Percentiles rank a stretch among this genome's conserved stretches.
Conservation (phyloP, 1,140 invertebrate genomes). For the Hyposmocoma kahamanoa region DNA sequence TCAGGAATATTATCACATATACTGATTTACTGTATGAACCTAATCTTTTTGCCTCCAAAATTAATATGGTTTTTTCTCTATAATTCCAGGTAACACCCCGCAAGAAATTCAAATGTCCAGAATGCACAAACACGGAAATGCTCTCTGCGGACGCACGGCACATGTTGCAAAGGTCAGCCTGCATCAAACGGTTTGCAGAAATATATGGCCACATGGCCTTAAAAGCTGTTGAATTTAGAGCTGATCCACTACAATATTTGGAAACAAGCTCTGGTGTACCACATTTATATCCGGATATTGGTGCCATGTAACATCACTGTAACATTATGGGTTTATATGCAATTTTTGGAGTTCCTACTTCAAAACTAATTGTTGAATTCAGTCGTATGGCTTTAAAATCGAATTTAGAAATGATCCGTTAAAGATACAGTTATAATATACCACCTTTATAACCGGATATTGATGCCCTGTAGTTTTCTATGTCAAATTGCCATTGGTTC, state of each 20-base stretch:
- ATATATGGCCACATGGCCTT: constrained; percentile 93
- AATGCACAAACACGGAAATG: constrained; percentile 96
- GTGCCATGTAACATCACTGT: constrained; percentile 82
- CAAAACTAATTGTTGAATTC: too few species aligned
- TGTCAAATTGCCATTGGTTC: too few species aligned
- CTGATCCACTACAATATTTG: constrained; percentile 95
- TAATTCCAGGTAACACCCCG: constrained; percentile 87
- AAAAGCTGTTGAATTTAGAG: constrained; percentile 91
- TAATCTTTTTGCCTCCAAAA: too few species aligned
- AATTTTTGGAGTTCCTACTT: too few species aligned
- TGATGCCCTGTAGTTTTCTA: too few species aligned
- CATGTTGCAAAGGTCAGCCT: constrained; percentile 94
- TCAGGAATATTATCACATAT: too few species aligned
- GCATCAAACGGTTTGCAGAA: constrained; percentile 89
- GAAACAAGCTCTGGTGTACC: constrained; percentile 71
- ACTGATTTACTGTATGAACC: too few species aligned
- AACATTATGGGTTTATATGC: too few species aligned
- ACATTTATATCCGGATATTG: constrained; percentile 92
- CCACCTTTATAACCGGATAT: too few species aligned
- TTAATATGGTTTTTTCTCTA: not conserved
- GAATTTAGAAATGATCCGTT: too few species aligned
- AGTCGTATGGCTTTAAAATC: too few species aligned
- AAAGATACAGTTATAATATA: too few species aligned
- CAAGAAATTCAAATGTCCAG: constrained; percentile 98
- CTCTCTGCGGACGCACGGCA: constrained; percentile 93